Conservation (phyloP, 2,797 vertebrate genomes). For the Clarias pachynema region DNA sequence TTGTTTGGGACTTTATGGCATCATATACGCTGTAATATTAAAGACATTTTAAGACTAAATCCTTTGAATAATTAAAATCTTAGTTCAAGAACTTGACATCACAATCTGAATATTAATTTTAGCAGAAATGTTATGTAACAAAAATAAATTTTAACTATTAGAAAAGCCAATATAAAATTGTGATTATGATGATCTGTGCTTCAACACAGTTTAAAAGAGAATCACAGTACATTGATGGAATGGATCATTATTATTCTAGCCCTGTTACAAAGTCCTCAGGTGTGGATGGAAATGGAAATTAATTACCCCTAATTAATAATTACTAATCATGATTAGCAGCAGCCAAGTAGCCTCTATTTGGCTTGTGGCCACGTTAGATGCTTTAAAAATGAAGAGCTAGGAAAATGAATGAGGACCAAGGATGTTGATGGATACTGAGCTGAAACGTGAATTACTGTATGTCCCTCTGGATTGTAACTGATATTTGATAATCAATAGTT, state of each 20-base stretch:
- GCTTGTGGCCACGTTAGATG: background rate
- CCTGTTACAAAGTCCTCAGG: background rate
- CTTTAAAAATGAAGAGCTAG: background rate
- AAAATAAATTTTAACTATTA: background rate
- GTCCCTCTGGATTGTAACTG: background rate
- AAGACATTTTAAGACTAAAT: background rate
- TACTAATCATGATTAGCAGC: background rate
- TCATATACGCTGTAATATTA: background rate
- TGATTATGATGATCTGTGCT: background rate
- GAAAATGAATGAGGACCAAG: background rate
- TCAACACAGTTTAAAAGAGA: background rate
- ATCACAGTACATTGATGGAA: background rate
- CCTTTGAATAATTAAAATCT: background rate
- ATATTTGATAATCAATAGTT: background rate
- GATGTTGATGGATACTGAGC: background rate
- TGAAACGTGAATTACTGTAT: background rate
- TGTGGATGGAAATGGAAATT: slow-evolving; percentile 1
- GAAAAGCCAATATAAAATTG: background rate
- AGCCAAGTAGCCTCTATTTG: background rate
- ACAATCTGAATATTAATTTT: background rate
- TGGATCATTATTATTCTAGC: background rate
- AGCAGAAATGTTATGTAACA: background rate
- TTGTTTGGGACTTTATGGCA: background rate
- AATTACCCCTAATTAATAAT: slow-evolving; percentile 10
- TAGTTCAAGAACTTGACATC: background rate